Conservation (phyloP, 2,888 invertebrate genomes). For the Rotaria macrura region DNA sequence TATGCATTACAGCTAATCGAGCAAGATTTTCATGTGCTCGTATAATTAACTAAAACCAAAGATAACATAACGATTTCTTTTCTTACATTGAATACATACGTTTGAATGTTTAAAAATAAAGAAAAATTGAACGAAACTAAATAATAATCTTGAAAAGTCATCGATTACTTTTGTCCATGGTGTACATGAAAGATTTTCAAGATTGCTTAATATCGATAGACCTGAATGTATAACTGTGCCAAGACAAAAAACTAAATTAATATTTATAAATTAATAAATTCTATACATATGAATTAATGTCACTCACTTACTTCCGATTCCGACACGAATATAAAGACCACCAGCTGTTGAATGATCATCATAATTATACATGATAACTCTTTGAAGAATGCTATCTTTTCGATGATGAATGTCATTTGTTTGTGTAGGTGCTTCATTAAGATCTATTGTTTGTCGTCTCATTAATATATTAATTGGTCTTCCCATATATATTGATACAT, state of each 20-base stretch:
- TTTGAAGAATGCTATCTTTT: not conserved
- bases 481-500: not conserved
- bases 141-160: constrained; percentile 17
- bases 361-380: not conserved
- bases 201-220: constrained; percentile 2
- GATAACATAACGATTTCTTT: not conserved
- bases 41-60: not conserved
- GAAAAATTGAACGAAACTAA: constrained; percentile 5
- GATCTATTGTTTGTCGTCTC: not conserved
- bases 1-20: constrained; percentile 1
- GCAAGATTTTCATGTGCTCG: constrained; percentile 15
- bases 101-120: constrained; percentile 22
- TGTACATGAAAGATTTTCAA: not conserved
- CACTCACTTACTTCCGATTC: not conserved
- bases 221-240: not conserved
- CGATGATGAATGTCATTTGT: not conserved
- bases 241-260: not conserved
- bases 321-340: constrained; percentile 12
- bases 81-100: not conserved
- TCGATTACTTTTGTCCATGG: not conserved
- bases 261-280: not conserved
- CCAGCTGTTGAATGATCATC: constrained; percentile 13
- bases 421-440: not conserved
- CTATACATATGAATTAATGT: not conserved
- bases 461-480: not conserved